phyloP scores from a whole-genome alignment of 2,888 invertebrate genomes.

The Rotaria socialis region DNA sequence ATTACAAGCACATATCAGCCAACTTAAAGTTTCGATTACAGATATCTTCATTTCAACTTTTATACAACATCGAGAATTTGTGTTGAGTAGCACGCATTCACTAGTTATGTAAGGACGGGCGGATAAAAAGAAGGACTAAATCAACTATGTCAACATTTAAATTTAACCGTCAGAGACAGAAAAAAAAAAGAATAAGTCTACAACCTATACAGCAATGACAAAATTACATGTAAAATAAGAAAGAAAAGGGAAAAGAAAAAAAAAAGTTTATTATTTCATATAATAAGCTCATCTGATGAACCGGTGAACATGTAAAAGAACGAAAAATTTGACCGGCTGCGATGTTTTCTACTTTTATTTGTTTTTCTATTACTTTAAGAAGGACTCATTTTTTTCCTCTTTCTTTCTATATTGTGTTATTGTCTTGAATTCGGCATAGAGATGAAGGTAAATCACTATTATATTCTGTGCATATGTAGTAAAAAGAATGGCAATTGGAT shows the following conservation, averaged over 20 bases:
- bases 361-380: neutral
- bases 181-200: neutral
- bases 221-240: neutral
- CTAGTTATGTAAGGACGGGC: neutral
- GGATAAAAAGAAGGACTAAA: neutral
- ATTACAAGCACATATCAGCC: neutral
- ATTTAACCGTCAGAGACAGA: neutral
- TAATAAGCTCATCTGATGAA: neutral
- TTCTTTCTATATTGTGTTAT: no score
- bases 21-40: neutral
- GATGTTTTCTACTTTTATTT: neutral
- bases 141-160: neutral
- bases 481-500: neutral
- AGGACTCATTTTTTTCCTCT: neutral
- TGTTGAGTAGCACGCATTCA: neutral
- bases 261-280: neutral
- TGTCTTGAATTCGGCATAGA: no score
- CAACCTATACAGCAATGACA: neutral
- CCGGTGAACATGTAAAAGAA: neutral
- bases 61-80: neutral
- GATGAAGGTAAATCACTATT: no score
- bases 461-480: neutral
- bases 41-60: neutral
- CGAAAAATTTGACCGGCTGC: neutral
- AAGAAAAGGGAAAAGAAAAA: neutral